Evolutionary conservation across 35 echinoderm and acorn worm genomes (phyloP), one percentile per base, ranked within the genome.

Genomic region (Apostichopus parvimensis): DNA sequence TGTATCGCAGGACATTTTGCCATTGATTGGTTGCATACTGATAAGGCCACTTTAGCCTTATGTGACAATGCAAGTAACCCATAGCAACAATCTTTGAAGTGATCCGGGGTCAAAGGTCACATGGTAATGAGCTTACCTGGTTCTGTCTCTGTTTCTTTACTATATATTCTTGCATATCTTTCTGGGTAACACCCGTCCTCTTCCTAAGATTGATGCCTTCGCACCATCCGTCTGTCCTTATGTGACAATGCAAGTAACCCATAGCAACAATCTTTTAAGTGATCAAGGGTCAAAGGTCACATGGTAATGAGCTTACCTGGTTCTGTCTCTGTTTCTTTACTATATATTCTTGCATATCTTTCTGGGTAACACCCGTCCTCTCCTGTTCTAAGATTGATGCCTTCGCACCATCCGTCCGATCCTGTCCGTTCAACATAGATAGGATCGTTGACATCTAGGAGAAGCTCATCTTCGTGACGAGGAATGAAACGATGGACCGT

Each of bases 181-280:
- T 91, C 91, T 5, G 97, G 97, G 83, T 95, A 99, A 70, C 97
- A 99, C 9, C 97, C 97, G 28, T 99, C 97, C 21, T 94, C 93
- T 7, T 99, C 77, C 92, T 92, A 21, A 99, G 88, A 57, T 99
- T 99, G 68, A 96, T 95, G 7, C 97, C 97, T 52, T 99, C 97
- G 90, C 80, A 96, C 97, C 97, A 99, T 4, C 93, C 87, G 76
- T 99, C 97, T 10, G 87, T 34, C 28, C 28, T 34, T 34, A 34
- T 34, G 28, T 34, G 28, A 34, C 34, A 45, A 45, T 45, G 34
- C 34, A 45, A 45, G 34, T 45, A 45, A 45, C 34, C 34, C 34
- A 45, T 45, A 45, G 34, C 34, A 45, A 4, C 34, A 45, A 45
- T 45, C 34, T 45, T 45, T 45, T 2, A 45, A 45, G 2, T 45